Conservation (phyloP, 2,113 vertebrate genomes). For the Gymnogyps californianus region DNA sequence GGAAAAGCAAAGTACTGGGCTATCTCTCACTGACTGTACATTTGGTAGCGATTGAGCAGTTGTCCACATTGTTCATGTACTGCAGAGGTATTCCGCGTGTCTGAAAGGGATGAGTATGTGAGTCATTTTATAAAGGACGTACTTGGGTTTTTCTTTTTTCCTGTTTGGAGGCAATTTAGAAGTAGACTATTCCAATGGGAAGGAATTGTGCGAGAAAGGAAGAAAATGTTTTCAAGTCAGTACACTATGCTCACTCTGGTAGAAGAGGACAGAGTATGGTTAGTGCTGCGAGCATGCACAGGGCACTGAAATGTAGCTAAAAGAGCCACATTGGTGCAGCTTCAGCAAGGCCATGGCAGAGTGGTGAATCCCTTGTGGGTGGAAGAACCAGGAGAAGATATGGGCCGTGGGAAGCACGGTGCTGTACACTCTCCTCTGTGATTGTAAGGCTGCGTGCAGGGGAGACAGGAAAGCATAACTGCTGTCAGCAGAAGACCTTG, state of each 20-base stretch:
- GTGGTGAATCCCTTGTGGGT: background rate
- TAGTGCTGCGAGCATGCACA: accelerated
- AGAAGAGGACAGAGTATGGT: background rate
- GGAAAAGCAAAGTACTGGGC: background rate
- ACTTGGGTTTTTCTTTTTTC: background rate
- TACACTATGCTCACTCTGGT: background rate
- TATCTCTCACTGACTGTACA: accelerated
- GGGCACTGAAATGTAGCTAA: too few relatives aligned
- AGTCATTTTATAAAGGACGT: background rate
- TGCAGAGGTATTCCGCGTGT: background rate
- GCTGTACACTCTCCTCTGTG: background rate
- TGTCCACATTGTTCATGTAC: background rate
- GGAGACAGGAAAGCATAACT: background rate
- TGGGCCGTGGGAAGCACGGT: accelerated
- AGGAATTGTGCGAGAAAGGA: background rate
- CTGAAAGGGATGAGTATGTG: background rate
- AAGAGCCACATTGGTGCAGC: accelerated
- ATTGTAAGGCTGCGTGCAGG: background rate
- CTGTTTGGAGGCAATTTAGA: background rate
- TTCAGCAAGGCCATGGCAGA: background rate
- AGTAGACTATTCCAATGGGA: background rate
- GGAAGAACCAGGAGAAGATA: background rate
- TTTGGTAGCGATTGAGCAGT: background rate
- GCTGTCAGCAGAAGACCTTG: background rate
- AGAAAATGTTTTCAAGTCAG: background rate